Percentiles rank a stretch among this genome's conserved stretches.
Conservation (phyloP, 2,888 invertebrate species). For the Cosmia pyralina region DNA sequence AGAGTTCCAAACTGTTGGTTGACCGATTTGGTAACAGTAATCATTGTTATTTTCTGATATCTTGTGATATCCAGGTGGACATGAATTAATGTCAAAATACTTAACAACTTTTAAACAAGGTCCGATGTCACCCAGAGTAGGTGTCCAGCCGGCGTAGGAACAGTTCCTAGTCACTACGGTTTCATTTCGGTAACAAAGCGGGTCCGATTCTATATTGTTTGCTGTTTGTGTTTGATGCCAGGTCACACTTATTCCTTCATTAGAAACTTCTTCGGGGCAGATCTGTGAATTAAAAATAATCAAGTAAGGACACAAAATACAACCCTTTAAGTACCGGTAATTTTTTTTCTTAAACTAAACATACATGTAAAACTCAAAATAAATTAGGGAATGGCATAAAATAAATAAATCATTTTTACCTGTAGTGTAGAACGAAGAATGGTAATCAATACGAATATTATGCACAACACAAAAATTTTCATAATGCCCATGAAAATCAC, state of each 20-base stretch:
- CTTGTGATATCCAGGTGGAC: conserved; percentile 80
- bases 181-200: conserved; percentile 77
- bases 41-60: conserved; percentile 76
- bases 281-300: conserved; percentile 70
- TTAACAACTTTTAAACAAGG: conserved; percentile 76
- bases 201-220: conserved; percentile 77
- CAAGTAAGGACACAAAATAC: neutral
- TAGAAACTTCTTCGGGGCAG: conserved; percentile 79
- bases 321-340: neutral
- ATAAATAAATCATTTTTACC: conserved; percentile 22
- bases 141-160: conserved; percentile 77
- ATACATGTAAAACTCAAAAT: neutral
- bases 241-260: conserved; percentile 75
- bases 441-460: conserved; percentile 28
- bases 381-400: neutral
- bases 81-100: conserved; percentile 73
- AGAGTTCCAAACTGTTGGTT: conserved; percentile 76
- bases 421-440: conserved; percentile 33
- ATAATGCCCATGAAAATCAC: conserved; percentile 44
- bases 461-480: conserved; percentile 16
- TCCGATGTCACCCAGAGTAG: conserved; percentile 70
- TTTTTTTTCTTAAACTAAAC: neutral
- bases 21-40: conserved; percentile 80
- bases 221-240: conserved; percentile 76
- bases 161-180: conserved; percentile 79